A percentile compares a stretch with the other conserved stretches of the same genome.
These are phyloP conservation scores for Nothocercus nigrocapillus DNA, from an alignment of 2,113 vertebrate genomes.

Conservation along the genomic window DNA sequence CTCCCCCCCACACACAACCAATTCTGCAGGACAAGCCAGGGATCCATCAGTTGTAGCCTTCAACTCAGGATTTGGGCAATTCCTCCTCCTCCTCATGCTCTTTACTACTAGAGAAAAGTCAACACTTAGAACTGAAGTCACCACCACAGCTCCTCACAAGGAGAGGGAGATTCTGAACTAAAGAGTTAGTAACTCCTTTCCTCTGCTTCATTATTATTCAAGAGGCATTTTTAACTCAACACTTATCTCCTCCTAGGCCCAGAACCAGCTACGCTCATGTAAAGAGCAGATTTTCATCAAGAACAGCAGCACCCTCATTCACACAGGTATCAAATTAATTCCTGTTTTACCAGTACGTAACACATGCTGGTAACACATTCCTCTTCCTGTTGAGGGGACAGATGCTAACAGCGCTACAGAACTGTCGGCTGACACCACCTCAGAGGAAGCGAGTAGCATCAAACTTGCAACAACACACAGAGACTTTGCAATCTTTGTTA, in stretches of 20 bases:
- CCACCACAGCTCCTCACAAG: neutral
- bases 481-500: neutral
- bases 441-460: neutral
- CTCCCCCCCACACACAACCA: neutral
- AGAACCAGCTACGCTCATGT: neutral
- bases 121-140: neutral
- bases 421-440: neutral
- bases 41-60: rapidly evolving
- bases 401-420: neutral
- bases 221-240: neutral
- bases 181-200: neutral
- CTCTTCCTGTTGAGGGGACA: neutral
- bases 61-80: rapidly evolving
- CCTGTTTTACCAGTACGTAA: too few species aligned
- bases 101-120: neutral
- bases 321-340: neutral
- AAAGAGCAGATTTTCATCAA: neutral
- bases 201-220: neutral
- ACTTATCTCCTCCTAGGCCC: neutral
- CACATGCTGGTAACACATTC: neutral
- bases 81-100: neutral
- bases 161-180: neutral
- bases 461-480: neutral
- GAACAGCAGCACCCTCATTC: rapidly evolving
- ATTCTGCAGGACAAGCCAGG: neutral